Evolutionary conservation across 2,113 vertebrate species (phyloP).

Genomic region (Lasiurus borealis): DNA sequence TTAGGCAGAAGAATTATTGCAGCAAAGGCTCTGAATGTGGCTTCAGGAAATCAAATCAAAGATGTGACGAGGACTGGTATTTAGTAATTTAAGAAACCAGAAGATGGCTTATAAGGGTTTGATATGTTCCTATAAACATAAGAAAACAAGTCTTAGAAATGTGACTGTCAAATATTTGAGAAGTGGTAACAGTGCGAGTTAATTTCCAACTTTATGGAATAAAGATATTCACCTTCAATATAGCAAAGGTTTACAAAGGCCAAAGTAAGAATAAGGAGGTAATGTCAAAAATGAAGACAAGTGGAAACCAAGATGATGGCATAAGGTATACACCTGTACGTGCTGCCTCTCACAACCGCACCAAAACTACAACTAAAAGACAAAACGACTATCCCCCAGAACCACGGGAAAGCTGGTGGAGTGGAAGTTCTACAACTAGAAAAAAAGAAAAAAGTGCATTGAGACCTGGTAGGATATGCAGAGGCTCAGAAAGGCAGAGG

Average conservation of each 20-base stretch:
- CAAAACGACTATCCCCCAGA: too few species aligned
- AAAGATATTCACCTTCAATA: neutral
- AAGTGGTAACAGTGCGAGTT: neutral
- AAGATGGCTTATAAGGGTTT: neutral
- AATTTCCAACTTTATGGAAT: neutral
- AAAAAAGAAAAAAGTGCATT: too few species aligned
- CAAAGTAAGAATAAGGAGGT: conserved; percentile 40
- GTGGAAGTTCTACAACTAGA: too few species aligned
- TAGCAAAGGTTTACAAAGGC: conserved; percentile 7
- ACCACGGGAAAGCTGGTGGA: too few species aligned
- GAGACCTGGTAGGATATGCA: too few species aligned
- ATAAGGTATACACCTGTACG: too few species aligned
- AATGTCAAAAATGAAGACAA: conserved; percentile 2
- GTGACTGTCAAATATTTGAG: neutral
- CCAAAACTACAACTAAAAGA: too few species aligned
- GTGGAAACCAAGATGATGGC: too few species aligned
- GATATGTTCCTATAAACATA: neutral
- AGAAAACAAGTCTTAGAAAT: neutral
- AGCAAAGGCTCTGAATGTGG: neutral
- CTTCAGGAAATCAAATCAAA: neutral
- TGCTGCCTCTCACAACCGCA: too few species aligned
- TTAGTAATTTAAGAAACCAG: neutral
- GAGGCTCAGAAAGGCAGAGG: too few species aligned
- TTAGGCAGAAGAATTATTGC: neutral
- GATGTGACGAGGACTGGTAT: neutral